phyloP scores from a whole-genome alignment of 2,113 vertebrate species.

The Hippocampus guttulatus region DNA sequence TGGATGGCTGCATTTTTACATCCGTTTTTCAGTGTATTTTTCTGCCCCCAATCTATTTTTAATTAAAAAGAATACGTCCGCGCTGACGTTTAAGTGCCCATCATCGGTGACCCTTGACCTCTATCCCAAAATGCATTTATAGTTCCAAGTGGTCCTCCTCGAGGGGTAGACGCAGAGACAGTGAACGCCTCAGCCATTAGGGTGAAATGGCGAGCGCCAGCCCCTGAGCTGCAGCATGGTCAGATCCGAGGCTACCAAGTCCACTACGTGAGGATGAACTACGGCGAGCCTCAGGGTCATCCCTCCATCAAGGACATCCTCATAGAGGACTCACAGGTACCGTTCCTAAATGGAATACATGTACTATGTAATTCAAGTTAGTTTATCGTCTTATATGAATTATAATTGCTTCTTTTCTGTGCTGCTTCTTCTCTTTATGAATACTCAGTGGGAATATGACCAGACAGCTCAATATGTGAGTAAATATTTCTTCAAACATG shows the following conservation, averaged over 20 bases:
- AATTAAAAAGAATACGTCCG: slow-evolving; percentile 13
- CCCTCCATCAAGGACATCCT: slow-evolving; percentile 91
- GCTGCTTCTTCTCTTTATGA: slow-evolving; percentile 2
- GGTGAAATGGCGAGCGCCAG: slow-evolving; percentile 91
- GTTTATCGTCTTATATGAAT: background rate
- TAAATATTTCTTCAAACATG: slow-evolving; percentile 58
- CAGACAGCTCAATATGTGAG: slow-evolving; percentile 94
- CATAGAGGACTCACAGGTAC: slow-evolving; percentile 92
- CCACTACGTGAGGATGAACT: slow-evolving; percentile 88
- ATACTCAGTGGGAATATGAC: slow-evolving; percentile 86
- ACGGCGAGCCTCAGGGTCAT: slow-evolving; percentile 85
- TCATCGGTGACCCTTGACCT: slow-evolving; percentile 68
- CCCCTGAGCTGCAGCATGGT: slow-evolving; percentile 88
- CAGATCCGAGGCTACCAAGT: slow-evolving; percentile 95
- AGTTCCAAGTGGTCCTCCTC: slow-evolving; percentile 97
- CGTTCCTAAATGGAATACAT: background rate
- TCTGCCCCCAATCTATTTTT: slow-evolving; percentile 48
- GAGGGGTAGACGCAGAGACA: slow-evolving; percentile 89
- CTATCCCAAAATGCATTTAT: slow-evolving; percentile 89
- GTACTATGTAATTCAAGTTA: background rate
- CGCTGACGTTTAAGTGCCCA: slow-evolving; percentile 42
- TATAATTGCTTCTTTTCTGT: slow-evolving; percentile 57
- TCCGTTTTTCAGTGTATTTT: slow-evolving; percentile 32
- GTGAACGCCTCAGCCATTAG: slow-evolving; percentile 91
- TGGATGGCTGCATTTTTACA: slow-evolving; percentile 41